Percentiles rank a stretch among this genome's conserved stretches.
Conservation (phyloP, 2,113 vertebrate species). For the Lophura nycthemera region DNA sequence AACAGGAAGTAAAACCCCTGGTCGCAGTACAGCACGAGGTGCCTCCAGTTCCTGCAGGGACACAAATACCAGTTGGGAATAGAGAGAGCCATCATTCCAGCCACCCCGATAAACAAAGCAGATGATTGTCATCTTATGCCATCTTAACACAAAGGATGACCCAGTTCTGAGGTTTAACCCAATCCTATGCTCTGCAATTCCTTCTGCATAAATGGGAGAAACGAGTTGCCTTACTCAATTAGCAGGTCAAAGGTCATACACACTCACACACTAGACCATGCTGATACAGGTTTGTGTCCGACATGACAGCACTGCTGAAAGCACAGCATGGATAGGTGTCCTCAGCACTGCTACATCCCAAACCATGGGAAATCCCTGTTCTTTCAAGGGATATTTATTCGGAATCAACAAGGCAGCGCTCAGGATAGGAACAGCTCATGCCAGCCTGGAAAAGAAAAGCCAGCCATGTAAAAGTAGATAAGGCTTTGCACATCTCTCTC, state of each 20-base stretch:
- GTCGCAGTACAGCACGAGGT: rapidly evolving
- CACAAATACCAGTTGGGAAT: background rate
- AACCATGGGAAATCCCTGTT: background rate
- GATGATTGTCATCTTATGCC: background rate
- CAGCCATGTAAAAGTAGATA: background rate
- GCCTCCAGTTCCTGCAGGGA: background rate
- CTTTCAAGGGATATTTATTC: background rate
- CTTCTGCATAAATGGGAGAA: background rate
- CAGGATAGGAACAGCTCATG: background rate
- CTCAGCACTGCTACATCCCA: background rate
- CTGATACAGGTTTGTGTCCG: rapidly evolving
- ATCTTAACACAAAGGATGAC: background rate
- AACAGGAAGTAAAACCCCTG: background rate
- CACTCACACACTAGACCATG: rapidly evolving
- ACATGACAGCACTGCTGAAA: rapidly evolving
- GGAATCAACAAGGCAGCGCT: background rate
- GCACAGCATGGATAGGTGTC: background rate
- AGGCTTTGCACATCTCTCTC: background rate
- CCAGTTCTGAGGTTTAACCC: slow-evolving; percentile 17
- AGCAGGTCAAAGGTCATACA: background rate
- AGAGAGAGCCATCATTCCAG: background rate
- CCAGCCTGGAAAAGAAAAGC: background rate
- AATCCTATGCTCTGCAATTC: background rate
- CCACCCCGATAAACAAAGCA: background rate
- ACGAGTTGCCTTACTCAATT: background rate